Evolutionary conservation across 2,797 vertebrate genomes (phyloP).

Genomic region (Rhodeus uyekii): DNA sequence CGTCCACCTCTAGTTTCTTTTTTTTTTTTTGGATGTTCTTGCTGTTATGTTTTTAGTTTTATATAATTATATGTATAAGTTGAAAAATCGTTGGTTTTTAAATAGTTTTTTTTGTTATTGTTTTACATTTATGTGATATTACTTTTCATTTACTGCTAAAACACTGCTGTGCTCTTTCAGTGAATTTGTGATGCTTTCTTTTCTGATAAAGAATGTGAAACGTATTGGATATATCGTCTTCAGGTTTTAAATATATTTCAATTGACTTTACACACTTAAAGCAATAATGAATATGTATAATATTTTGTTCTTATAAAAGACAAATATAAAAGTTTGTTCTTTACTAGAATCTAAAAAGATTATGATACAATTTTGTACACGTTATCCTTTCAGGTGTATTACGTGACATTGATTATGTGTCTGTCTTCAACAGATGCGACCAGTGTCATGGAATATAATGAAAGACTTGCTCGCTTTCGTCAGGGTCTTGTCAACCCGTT

Average conservation of each 20-base stretch:
- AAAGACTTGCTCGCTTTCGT: constrained; percentile 91
- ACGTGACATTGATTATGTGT: constrained; percentile 4
- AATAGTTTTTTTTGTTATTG: no score
- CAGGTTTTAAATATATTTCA: neutral
- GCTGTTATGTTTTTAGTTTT: no score
- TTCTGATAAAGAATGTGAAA: neutral
- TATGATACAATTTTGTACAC: neutral
- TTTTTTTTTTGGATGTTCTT: no score
- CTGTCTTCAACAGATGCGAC: constrained; percentile 71
- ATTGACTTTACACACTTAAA: no score
- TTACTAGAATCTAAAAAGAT: neutral
- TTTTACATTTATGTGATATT: neutral
- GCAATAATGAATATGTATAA: no score
- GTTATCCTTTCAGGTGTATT: neutral
- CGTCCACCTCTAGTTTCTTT: no score
- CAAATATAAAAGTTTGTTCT: neutral
- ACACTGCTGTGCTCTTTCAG: neutral
- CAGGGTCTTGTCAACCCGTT: constrained; percentile 96
- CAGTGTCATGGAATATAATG: constrained; percentile 89
- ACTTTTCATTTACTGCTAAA: neutral
- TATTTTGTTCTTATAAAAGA: no score
- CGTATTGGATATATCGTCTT: neutral
- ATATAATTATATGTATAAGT: no score
- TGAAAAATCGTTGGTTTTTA: no score
- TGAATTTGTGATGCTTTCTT: neutral